Evolutionary conservation across 2,888 invertebrate genomes (phyloP).

Genomic region (Dasysyrphus albostriatus): DNA sequence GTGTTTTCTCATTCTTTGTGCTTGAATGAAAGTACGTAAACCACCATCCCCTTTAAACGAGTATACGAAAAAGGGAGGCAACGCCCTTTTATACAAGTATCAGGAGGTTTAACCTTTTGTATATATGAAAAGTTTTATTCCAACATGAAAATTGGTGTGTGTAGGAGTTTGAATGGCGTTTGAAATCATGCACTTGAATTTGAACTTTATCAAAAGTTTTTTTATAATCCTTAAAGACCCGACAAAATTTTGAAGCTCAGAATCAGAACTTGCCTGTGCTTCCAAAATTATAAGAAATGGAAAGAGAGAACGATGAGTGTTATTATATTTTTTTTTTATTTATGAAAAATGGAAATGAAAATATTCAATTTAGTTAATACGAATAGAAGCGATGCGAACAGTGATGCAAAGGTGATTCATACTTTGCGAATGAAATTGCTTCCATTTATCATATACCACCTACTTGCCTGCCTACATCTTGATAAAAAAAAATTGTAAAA

Average conservation of each 20-base stretch:
- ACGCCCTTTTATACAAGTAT: conserved; percentile 69
- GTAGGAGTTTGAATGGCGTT: conserved; percentile 30
- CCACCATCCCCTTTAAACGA: background rate
- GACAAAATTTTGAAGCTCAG: conserved; percentile 39
- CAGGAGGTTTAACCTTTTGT: conserved; percentile 74
- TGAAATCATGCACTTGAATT: conserved; percentile 60
- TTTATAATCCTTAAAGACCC: conserved; percentile 69
- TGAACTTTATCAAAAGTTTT: conserved; percentile 68
- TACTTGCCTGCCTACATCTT: background rate
- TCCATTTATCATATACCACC: conserved; percentile 25
- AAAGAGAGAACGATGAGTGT: conserved; percentile 12
- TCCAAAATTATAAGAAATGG: background rate
- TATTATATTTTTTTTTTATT: conserved; percentile 23
- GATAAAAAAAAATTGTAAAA: conserved; percentile 28
- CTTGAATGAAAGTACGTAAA: conserved; percentile 1
- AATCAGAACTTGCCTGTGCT: background rate
- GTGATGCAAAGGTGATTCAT: conserved; percentile 26
- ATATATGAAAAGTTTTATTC: conserved; percentile 24
- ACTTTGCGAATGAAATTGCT: conserved; percentile 29
- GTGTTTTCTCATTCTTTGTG: conserved; percentile 59
- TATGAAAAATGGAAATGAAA: conserved; percentile 70
- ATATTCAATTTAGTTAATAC: conserved; percentile 71
- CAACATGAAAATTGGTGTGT: conserved; percentile 1
- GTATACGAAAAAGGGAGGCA: conserved; percentile 14
- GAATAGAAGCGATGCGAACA: conserved; percentile 19